phyloP scores from a whole-genome alignment of 2,888 invertebrate genomes.

The Pomacea canaliculata region DNA sequence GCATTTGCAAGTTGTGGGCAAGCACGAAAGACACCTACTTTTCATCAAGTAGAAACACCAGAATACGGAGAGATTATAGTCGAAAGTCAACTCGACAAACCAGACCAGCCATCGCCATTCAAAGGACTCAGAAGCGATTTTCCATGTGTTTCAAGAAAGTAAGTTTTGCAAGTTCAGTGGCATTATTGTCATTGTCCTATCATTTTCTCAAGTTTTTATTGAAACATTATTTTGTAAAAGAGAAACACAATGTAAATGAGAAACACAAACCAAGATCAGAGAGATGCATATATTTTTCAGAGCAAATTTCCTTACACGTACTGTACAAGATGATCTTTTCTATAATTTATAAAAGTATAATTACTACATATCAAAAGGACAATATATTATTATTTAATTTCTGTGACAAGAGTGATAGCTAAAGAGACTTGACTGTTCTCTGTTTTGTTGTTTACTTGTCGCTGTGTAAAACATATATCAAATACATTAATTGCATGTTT shows the following conservation, averaged over 20 bases:
- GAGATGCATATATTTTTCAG: no score
- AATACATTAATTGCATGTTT: no score
- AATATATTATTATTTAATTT: no score
- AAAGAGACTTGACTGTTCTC: no score
- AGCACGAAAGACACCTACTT: slow-evolving; percentile 1
- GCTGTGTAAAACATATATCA: no score
- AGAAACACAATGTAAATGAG: no score
- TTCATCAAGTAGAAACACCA: slow-evolving; percentile 48
- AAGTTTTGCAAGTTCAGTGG: slow-evolving; percentile 28
- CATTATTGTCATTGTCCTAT: not conserved
- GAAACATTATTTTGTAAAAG: no score
- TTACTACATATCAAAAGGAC: no score
- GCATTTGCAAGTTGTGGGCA: no score
- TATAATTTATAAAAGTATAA: no score
- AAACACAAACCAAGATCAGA: not conserved
- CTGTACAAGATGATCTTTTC: not conserved
- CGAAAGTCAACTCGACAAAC: slow-evolving; percentile 6
- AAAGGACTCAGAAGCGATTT: slow-evolving; percentile 62
- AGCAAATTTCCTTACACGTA: not conserved
- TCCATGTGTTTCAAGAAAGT: slow-evolving; percentile 62
- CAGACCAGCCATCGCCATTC: slow-evolving; percentile 33
- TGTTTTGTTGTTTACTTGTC: no score
- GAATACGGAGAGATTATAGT: slow-evolving; percentile 27
- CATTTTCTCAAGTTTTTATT: not conserved
- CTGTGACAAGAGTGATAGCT: no score